Evolutionary conservation across 2,888 invertebrate genomes (phyloP).

Genomic region (Drosophila niveifrons): DNA sequence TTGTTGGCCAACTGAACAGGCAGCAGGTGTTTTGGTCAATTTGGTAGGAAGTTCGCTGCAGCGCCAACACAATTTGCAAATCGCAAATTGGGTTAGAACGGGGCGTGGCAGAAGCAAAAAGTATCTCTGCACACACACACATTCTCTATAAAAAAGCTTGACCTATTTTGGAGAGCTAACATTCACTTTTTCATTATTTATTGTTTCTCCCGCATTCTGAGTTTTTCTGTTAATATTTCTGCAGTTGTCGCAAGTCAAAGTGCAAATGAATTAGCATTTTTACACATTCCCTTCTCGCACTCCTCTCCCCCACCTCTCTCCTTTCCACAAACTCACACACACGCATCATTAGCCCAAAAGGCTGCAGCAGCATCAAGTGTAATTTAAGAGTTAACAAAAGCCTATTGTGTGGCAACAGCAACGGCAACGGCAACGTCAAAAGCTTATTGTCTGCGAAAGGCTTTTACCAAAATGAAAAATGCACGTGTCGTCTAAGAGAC

Average conservation of each 20-base stretch:
- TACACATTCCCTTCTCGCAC: conserved; percentile 22
- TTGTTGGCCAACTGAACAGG: conserved; percentile 62
- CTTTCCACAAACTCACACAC: conserved; percentile 23
- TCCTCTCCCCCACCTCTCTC: background rate
- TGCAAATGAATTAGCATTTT: conserved; percentile 80
- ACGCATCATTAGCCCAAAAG: conserved; percentile 77
- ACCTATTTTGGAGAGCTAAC: conserved; percentile 50
- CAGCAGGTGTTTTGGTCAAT: conserved; percentile 52
- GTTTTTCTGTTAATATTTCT: conserved; percentile 44
- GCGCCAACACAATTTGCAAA: conserved; percentile 27
- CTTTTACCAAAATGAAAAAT: conserved; percentile 61
- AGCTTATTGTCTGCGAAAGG: conserved; percentile 48
- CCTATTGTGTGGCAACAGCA: conserved; percentile 61
- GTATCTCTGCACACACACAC: conserved; percentile 1
- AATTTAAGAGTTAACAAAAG: conserved; percentile 76
- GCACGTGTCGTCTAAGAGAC: conserved; percentile 58
- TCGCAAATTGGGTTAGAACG: conserved; percentile 62
- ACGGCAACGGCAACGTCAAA: background rate
- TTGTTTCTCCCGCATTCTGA: conserved; percentile 34
- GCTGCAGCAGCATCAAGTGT: conserved; percentile 66
- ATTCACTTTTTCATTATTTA: conserved; percentile 60
- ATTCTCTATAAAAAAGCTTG: conserved; percentile 10
- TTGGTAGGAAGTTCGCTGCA: conserved; percentile 37
- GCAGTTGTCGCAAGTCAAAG: conserved; percentile 57
- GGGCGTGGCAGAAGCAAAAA: conserved; percentile 58